phyloP scores from a whole-genome alignment of 2,797 vertebrate genomes.

The Semaprochilodus insignis region DNA sequence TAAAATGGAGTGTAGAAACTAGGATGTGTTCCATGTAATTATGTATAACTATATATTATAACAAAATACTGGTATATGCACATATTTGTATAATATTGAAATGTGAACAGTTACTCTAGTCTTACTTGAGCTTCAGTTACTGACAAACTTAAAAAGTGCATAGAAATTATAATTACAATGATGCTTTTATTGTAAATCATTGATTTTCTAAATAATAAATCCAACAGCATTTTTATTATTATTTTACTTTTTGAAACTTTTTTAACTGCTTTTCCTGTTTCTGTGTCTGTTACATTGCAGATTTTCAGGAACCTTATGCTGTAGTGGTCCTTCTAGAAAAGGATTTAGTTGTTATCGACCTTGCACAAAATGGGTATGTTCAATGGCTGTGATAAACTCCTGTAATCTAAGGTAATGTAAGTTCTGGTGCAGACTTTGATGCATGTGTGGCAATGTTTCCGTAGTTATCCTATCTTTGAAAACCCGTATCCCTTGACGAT shows the following conservation, averaged over 20 bases:
- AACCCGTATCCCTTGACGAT: constrained; percentile 98
- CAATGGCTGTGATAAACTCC: too few relatives aligned
- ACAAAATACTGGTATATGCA: too few relatives aligned
- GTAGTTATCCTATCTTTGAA: constrained; percentile 98
- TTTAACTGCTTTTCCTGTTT: constrained; percentile 20
- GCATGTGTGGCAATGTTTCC: constrained; percentile 29
- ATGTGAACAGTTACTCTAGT: too few relatives aligned
- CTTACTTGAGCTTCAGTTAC: too few relatives aligned
- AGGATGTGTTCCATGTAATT: too few relatives aligned
- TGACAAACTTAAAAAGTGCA: too few relatives aligned
- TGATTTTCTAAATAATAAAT: not conserved
- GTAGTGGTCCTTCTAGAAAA: constrained; percentile 99
- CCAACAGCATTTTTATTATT: constrained; percentile 12
- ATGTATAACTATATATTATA: too few relatives aligned
- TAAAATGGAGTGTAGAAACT: too few relatives aligned
- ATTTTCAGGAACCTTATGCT: constrained; percentile 99
- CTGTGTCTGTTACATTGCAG: constrained; percentile 69
- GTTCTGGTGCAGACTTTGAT: not conserved
- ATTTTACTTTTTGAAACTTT: not conserved
- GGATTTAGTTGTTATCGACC: constrained; percentile 98
- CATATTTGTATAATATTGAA: too few relatives aligned
- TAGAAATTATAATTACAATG: too few relatives aligned
- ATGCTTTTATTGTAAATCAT: too few relatives aligned
- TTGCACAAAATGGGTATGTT: constrained; percentile 96
- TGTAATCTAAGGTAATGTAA: not conserved